Evolutionary conservation across 2,888 invertebrate species (phyloP).

Genomic region (Sinelater perroti): DNA sequence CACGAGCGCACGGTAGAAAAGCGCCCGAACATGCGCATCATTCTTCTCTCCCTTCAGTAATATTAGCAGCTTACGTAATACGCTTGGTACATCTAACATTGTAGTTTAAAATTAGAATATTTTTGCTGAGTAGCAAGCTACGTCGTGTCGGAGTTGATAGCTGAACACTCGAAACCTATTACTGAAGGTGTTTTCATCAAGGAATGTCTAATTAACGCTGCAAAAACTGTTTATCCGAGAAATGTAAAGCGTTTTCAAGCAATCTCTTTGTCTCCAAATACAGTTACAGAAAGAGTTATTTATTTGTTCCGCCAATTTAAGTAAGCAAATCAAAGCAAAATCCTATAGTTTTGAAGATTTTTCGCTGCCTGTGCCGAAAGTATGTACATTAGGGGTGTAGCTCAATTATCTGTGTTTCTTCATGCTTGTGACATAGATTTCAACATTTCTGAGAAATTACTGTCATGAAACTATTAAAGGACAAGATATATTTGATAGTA

Average conservation of each 20-base stretch:
- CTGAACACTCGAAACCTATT: conserved; percentile 13
- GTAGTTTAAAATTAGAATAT: neutral
- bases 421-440: too few species aligned
- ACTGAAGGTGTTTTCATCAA: conserved; percentile 20
- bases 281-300: conserved; percentile 33
- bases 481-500: conserved; percentile 36
- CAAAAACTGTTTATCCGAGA: conserved; percentile 30
- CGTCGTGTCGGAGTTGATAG: conserved; percentile 20
- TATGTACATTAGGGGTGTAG: conserved; percentile 26
- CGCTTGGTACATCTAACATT: too few species aligned
- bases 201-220: conserved; percentile 25
- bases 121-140: too few species aligned
- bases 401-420: conserved; percentile 28
- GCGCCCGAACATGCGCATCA: too few species aligned
- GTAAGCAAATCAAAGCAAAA: too few species aligned
- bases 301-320: too few species aligned
- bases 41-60: too few species aligned
- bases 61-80: too few species aligned
- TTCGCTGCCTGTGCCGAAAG: conserved; percentile 31
- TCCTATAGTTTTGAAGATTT: too few species aligned
- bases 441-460: too few species aligned
- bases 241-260: too few species aligned
- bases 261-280: conserved; percentile 29
- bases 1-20: too few species aligned
- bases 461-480: conserved; percentile 24